phyloP scores from a whole-genome alignment of 2,113 vertebrate species.

The Mixornis gularis region DNA sequence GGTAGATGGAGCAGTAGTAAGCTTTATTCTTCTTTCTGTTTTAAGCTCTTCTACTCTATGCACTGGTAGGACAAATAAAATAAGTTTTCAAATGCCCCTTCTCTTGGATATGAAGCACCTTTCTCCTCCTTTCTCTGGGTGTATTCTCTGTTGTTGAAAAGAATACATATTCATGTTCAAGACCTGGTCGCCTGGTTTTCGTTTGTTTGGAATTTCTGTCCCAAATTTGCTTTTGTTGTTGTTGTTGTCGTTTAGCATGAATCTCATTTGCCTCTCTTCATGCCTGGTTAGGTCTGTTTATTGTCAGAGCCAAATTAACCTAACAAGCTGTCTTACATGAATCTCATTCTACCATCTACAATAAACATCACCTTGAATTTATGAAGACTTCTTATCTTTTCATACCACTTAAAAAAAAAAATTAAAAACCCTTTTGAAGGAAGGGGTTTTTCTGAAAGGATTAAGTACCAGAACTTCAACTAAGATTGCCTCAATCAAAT shows the following conservation, averaged over 20 bases:
- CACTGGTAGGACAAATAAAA: neutral
- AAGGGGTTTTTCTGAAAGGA: neutral
- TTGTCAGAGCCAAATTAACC: neutral
- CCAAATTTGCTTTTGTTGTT: neutral
- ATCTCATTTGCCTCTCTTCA: neutral
- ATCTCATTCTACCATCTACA: neutral
- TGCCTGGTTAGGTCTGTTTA: neutral
- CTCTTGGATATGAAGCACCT: neutral
- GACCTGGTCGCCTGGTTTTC: accelerated
- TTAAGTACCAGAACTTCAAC: neutral
- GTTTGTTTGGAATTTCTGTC: neutral
- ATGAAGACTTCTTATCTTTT: neutral
- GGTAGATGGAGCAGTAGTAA: neutral
- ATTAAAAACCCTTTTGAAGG: neutral
- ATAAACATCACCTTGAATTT: neutral
- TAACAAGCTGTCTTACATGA: neutral
- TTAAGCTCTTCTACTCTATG: neutral
- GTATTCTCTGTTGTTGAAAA: neutral
- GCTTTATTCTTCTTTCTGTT: neutral
- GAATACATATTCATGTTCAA: neutral
- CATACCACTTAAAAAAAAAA: neutral
- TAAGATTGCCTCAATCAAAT: neutral
- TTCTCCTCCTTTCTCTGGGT: neutral
- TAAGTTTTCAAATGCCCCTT: neutral
- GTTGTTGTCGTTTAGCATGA: neutral